Evolutionary conservation across 2,797 vertebrate species (phyloP), one percentile per base, ranked within the genome.

Genomic region (Scolopax rusticola): DNA sequence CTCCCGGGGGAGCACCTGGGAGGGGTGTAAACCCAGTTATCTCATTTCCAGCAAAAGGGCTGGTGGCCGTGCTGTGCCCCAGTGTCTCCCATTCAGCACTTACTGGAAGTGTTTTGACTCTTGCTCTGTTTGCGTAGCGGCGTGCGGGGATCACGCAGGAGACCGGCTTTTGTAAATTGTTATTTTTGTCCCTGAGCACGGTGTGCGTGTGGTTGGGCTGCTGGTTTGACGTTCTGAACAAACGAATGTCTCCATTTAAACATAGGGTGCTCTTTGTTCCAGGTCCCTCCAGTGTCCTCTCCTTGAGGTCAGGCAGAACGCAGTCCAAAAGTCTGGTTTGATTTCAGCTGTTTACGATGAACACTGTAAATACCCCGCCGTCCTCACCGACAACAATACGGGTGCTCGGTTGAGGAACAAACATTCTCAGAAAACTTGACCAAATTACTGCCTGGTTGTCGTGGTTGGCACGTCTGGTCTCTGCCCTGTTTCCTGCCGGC

Each of bases 211-310:
- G 90, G 84, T 48, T 54, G 78, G 50, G 56, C 51, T 3, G 5
- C 51, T 45, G 84, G 69, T 43, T 84, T 76, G 74, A 60, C 84
- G 3, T 60, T 11, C 33, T 0, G 77, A 67, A 53, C 90, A 80
- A 70, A 54, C 41, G 57, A 70, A 83, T 6, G 84, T 85, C 84
- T 89, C 68, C 75, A 74, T 41, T 93, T 53, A 91, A 94, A 83
- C 87, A 75, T 2, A 71, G 79, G 84, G 69, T 83, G 84, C 81
- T 75, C 94, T 83, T 81, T 93, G 57, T 83, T 70, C 89, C 81
- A 30, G 25, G 67, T 85, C 78, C 69, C 84, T 70, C 0, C 2
- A 69, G 84, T 43, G 64, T 77, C 87, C 82, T 77, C 63, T n/a
- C 33, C 23, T 11, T 13, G 87, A 84, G 89, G 90, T 85, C 93